A percentile compares a stretch with the other conserved stretches of the same genome.
Evolutionary conservation across 2,888 invertebrate genomes (phyloP).

Genomic region (Chalcis sispes): DNA sequence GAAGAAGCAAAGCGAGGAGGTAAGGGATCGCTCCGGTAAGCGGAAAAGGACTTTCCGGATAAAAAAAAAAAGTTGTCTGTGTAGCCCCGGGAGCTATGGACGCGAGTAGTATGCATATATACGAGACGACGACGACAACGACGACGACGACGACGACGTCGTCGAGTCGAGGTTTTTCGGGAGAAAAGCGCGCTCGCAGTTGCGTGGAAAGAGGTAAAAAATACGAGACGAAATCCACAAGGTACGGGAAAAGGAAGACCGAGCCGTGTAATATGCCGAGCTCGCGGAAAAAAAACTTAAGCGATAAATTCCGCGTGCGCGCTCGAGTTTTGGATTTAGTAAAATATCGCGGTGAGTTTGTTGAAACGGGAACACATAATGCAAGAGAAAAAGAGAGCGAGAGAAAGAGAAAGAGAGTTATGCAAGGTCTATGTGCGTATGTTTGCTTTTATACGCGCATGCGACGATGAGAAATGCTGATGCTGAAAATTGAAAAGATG

Average conservation of each 20-base stretch:
- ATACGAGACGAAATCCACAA: background rate
- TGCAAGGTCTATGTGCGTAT: too few species aligned
- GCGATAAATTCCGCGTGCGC: constrained; percentile 49
- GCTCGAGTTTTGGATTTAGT: constrained; percentile 27
- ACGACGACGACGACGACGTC: too few species aligned
- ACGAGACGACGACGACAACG: constrained; percentile 12
- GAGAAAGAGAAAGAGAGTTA: background rate
- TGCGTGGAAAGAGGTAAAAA: background rate
- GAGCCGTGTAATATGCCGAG: background rate
- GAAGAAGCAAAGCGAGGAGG: too few species aligned
- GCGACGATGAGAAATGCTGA: too few species aligned
- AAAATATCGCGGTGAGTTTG: background rate
- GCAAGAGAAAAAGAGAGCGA: background rate
- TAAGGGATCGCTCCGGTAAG: background rate
- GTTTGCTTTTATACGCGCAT: too few species aligned
- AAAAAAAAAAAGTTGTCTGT: too few species aligned
- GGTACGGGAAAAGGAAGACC: background rate
- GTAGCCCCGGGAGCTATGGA: background rate
- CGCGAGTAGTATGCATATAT: constrained; percentile 36
- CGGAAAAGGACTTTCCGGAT: constrained; percentile 37
- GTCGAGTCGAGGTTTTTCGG: too few species aligned
- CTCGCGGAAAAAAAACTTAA: constrained; percentile 38
- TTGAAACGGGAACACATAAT: background rate
- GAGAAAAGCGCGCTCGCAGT: background rate
- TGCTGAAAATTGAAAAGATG: too few species aligned